These are phyloP conservation scores for Hofmannophila pseudospretella DNA, from an alignment of 2,888 invertebrate genomes.

Conservation along the genomic window DNA sequence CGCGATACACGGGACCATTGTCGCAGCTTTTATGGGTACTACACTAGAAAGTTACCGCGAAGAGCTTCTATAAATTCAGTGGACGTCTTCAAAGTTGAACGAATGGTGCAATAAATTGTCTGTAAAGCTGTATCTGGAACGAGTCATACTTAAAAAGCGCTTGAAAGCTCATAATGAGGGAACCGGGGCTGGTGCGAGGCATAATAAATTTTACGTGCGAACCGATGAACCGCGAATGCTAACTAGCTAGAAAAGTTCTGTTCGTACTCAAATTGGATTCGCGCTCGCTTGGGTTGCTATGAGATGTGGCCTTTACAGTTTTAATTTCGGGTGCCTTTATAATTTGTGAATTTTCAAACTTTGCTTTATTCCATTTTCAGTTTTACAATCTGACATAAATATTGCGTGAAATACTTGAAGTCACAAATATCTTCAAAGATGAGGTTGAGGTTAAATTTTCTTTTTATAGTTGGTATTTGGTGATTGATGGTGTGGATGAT, in stretches of 20 bases:
- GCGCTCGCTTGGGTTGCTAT: background rate
- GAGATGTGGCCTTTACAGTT: constrained; percentile 1
- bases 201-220: constrained; percentile 50
- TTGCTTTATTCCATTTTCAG: too few relatives aligned
- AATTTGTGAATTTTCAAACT: too few relatives aligned
- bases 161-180: constrained; percentile 56
- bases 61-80: constrained; percentile 19
- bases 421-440: too few relatives aligned
- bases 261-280: constrained; percentile 8
- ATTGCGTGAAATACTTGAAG: too few relatives aligned
- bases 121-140: constrained; percentile 33
- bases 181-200: constrained; percentile 38
- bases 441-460: too few relatives aligned
- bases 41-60: constrained; percentile 4
- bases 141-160: constrained; percentile 47
- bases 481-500: too few relatives aligned
- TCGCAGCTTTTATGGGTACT: constrained; percentile 10
- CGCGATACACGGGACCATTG: constrained; percentile 20
- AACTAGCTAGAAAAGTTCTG: constrained; percentile 33
- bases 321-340: background rate
- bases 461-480: too few relatives aligned
- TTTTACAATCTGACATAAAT: too few relatives aligned
- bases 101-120: constrained; percentile 40
- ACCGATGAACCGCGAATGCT: constrained; percentile 38
- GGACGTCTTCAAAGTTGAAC: constrained; percentile 26